Base-by-base conservation (phyloP, 2,888 invertebrate genomes). In the Stratiomys singularior region DNA sequence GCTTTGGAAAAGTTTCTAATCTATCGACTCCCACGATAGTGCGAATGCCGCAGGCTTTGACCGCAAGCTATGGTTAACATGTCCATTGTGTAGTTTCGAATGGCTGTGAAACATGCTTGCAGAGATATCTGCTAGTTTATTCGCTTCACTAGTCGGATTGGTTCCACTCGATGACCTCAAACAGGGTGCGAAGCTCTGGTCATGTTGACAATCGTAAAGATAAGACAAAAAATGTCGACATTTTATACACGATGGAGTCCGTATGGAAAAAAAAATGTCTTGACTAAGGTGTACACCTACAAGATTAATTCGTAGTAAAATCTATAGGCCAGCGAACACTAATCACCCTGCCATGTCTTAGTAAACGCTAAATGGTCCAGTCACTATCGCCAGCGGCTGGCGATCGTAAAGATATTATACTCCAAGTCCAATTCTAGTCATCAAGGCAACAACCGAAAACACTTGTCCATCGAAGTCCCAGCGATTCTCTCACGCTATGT, bases 401-500 rank as follows among this genome's bases (percentile, higher is more conserved):
- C 37, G 56, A 21, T 72, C 72, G 74, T 74, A 13, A 58, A 28
- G 72, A 58, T 58, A 72, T 72, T 72, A 56, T 13, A 58, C 60
- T 23, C 27, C 58, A 58, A 56, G 25, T 52, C 18, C 27, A 72
- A 52, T 56, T 56, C 71, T 56, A 47, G 71, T 71, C 47, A 47
- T 47, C 27, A n/a, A 25, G 46, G 25, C 46, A 69, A 69, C 60
- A 23, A 74, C 58, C 23, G 37, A 74, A 74, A 74, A 74, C 74
- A 60, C 74, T 74, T 74, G 56, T 72, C n/a, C 56, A 60, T 28
- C 30, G 25, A 74, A 74, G 25, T 64, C 47, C 44, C 3, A 37
- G 64, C 47, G 47, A 76, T 63, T 76, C 76, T 76, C 76, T 76
- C 76, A 76, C 76, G 76, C 46, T 64, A 64, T 76, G 64, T 76